Conservation (phyloP, 1,140 invertebrate species). For the Epicauta chinensis region DNA sequence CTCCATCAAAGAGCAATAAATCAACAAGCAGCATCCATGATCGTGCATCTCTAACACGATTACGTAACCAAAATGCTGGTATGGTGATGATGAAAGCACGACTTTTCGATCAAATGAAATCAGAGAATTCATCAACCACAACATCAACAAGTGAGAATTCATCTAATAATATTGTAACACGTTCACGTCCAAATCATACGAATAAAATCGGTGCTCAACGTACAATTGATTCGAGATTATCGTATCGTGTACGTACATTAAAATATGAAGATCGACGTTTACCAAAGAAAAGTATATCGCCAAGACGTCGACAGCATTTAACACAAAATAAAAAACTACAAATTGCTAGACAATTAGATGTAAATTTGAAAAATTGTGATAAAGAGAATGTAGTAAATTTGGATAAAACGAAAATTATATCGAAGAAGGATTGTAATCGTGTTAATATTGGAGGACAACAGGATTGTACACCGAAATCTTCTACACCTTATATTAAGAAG, state of each 20-base stretch:
- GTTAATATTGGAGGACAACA: slow-evolving; percentile 9
- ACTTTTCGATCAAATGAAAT: slow-evolving; percentile 52
- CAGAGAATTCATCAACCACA: slow-evolving; percentile 21
- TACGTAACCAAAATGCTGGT: slow-evolving; percentile 58
- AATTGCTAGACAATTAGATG: slow-evolving; percentile 17
- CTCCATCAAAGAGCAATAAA: background rate
- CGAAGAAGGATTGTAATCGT: slow-evolving; percentile 9
- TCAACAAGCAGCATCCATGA: slow-evolving; percentile 5
- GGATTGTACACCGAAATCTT: slow-evolving; percentile 14
- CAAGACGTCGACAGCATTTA: slow-evolving; percentile 26
- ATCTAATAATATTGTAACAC: no score
- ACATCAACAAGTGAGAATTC: slow-evolving; percentile 9
- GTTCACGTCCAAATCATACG: slow-evolving; percentile 1
- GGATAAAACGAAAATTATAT: background rate
- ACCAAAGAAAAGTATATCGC: slow-evolving; percentile 29
- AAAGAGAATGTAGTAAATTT: slow-evolving; percentile 9
- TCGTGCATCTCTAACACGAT: slow-evolving; percentile 54
- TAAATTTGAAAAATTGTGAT: slow-evolving; percentile 15
- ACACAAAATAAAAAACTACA: slow-evolving; percentile 25
- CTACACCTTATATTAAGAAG: slow-evolving; percentile 30
- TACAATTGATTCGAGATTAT: slow-evolving; percentile 9
- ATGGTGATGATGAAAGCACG: slow-evolving; percentile 62
- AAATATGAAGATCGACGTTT: slow-evolving; percentile 23
- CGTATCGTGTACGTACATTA: slow-evolving; percentile 24
- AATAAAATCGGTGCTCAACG: slow-evolving; percentile 16